These are phyloP conservation scores for Puffinus mauretanicus DNA, from an alignment of 2,113 vertebrate genomes.

Conservation along the genomic window DNA sequence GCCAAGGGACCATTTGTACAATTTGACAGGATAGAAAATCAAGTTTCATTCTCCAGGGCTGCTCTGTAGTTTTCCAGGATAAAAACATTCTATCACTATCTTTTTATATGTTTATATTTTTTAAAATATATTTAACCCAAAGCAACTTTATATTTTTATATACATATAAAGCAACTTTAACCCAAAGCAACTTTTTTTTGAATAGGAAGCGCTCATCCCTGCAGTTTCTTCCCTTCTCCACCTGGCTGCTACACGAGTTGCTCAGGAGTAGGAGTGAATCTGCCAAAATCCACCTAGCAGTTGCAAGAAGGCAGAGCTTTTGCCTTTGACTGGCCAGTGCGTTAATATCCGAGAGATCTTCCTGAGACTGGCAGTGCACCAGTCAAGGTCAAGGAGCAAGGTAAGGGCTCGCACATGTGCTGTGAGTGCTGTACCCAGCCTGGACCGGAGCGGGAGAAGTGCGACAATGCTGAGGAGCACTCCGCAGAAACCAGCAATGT, in stretches of 20 bases:
- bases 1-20: too few species aligned
- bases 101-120: not conserved
- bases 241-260: not conserved
- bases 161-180: not conserved
- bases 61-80: not conserved
- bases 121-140: not conserved
- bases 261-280: not conserved
- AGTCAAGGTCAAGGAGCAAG: not conserved
- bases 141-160: not conserved
- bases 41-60: not conserved
- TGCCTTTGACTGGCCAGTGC: not conserved
- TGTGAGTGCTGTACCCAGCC: not conserved
- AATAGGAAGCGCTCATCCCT: not conserved
- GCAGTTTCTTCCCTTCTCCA: not conserved
- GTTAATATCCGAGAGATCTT: not conserved
- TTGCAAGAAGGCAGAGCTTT: not conserved
- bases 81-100: not conserved
- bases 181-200: not conserved
- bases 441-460: not conserved
- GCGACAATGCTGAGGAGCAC: not conserved
- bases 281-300: not conserved
- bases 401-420: not conserved
- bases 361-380: fast-evolving
- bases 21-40: not conserved
- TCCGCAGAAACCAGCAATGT: not conserved